phyloP scores from a whole-genome alignment of 2,113 vertebrate genomes.

The Chaetodon auriga region DNA sequence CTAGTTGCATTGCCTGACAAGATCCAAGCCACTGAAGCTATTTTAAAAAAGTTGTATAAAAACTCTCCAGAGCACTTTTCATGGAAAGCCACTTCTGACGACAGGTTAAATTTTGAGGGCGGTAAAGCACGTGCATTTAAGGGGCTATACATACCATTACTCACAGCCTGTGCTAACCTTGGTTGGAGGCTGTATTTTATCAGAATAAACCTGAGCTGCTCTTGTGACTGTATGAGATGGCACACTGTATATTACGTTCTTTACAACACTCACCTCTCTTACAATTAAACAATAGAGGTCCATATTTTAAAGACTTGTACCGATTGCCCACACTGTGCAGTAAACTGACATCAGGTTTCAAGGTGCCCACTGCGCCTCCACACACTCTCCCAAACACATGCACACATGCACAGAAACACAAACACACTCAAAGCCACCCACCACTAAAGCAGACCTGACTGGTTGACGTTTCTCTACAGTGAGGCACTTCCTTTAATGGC shows the following conservation, averaged over 20 bases:
- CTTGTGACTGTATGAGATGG: not conserved
- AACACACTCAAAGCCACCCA: conserved; percentile 57
- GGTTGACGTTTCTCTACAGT: conserved; percentile 67
- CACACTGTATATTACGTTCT: not conserved
- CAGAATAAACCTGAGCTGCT: not conserved
- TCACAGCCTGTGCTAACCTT: not conserved
- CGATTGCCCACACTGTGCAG: conserved; percentile 27
- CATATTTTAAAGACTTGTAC: not conserved
- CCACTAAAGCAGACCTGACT: conserved; percentile 72
- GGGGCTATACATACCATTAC: not conserved
- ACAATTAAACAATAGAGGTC: not conserved
- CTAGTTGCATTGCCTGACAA: conserved; percentile 4
- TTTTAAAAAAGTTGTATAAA: conserved; percentile 5
- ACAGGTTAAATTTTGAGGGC: not conserved
- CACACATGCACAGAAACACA: conserved; percentile 1
- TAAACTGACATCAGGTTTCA: conserved; percentile 46
- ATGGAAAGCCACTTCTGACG: not conserved
- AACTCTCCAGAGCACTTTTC: too few species aligned
- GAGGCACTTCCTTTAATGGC: conserved; percentile 76
- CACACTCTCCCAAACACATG: conserved; percentile 19
- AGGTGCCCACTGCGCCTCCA: conserved; percentile 37
- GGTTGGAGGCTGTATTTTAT: not conserved
- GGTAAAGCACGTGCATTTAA: not conserved
- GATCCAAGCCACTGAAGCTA: not conserved
- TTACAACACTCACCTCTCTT: not conserved